phyloP scores from a whole-genome alignment of 2,888 invertebrate genomes.

The Adelphocoris suturalis region DNA sequence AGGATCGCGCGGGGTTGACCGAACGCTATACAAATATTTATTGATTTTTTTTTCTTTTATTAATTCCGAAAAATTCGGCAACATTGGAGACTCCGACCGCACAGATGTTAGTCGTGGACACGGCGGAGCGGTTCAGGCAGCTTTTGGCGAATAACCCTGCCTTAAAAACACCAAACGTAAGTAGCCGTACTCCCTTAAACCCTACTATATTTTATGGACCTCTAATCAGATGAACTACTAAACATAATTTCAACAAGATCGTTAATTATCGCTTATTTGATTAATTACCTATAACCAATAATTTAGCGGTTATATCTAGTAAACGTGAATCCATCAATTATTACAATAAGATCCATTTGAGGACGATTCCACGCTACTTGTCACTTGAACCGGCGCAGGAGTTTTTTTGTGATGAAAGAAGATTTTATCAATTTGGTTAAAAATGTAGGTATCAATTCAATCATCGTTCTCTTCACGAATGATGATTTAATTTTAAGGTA shows the following conservation, averaged over 20 bases:
- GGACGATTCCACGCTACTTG: no score
- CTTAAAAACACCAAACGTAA: constrained; percentile 74
- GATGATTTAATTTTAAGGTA: no score
- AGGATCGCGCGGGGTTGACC: constrained; percentile 23
- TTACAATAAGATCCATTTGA: no score
- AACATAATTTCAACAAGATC: background rate
- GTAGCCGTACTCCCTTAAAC: constrained; percentile 25
- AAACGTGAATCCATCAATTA: no score
- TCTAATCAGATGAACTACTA: background rate
- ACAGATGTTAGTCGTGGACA: constrained; percentile 75
- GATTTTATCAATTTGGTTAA: no score
- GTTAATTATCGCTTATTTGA: background rate
- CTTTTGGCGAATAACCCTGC: constrained; percentile 74
- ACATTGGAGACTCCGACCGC: constrained; percentile 62
- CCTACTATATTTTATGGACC: background rate
- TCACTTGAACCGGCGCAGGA: no score
- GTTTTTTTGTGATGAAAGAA: no score
- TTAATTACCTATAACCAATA: no score
- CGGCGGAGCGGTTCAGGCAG: constrained; percentile 74
- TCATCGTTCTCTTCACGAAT: no score
- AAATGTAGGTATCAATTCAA: no score
- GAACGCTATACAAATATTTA: background rate
- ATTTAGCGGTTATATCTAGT: no score
- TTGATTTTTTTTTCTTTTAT: constrained; percentile 57
- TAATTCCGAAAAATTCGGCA: constrained; percentile 1